Percentiles rank a stretch among this genome's conserved stretches.
phyloP scores from a whole-genome alignment of 2,797 vertebrate species.

The Petrocephalus schoutedeni region DNA sequence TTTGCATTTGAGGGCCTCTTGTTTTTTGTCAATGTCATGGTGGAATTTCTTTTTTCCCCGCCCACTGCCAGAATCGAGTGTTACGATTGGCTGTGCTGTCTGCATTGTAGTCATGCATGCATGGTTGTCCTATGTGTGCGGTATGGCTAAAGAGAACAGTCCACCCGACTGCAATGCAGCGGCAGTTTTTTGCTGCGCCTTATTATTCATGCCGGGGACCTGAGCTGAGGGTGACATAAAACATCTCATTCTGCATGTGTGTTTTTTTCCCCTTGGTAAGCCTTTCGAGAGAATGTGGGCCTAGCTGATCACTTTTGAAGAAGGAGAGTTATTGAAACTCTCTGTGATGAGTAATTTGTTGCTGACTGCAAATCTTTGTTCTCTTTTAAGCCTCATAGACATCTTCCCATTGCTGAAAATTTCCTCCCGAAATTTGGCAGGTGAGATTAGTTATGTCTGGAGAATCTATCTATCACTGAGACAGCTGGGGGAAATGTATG shows the following conservation, averaged over 20 bases:
- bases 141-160: not conserved
- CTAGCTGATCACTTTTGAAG: constrained; percentile 2
- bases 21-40: not conserved
- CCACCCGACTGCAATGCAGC: not conserved
- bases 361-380: constrained; percentile 2
- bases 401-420: not conserved
- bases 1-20: not conserved
- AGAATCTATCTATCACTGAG: constrained; percentile 3
- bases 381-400: not conserved
- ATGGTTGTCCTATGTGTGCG: not conserved
- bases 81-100: not conserved
- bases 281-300: constrained; percentile 2
- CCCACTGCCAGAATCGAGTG: not conserved
- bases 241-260: constrained; percentile 3
- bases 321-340: not conserved
- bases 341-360: constrained; percentile 1
- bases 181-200: not conserved
- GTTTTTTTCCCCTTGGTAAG: not conserved
- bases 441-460: constrained; percentile 8
- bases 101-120: not conserved
- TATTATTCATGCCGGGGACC: constrained; percentile 19
- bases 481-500: not conserved
- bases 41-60: not conserved
- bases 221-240: constrained; percentile 20
- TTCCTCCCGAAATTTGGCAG: constrained; percentile 1